Conservation (phyloP, 2,113 vertebrate species). For the Dicaeum eximium region DNA sequence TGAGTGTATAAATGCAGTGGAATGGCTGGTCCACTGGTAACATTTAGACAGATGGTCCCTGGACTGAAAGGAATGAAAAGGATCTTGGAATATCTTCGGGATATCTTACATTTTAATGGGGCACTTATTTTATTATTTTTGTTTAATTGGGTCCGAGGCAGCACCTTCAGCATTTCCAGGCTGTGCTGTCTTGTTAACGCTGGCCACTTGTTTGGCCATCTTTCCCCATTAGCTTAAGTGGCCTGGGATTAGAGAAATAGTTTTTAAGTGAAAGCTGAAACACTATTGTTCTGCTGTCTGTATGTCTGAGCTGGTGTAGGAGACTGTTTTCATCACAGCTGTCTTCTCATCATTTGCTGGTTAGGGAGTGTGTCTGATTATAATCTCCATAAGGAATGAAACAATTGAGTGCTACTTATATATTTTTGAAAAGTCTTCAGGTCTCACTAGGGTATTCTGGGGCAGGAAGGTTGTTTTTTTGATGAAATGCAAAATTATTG, state of each 20-base stretch:
- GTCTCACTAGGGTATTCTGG: not conserved
- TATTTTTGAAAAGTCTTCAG: not conserved
- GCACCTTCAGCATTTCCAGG: not conserved
- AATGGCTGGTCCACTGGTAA: slow-evolving; percentile 66
- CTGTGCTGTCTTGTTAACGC: not conserved
- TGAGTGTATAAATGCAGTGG: slow-evolving; percentile 78
- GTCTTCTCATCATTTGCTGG: slow-evolving; percentile 12
- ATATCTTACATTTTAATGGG: slow-evolving; percentile 21
- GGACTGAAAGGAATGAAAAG: slow-evolving; percentile 69
- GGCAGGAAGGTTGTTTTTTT: not conserved
- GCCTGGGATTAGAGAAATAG: slow-evolving; percentile 4
- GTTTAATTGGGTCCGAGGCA: not conserved
- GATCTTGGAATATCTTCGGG: slow-evolving; percentile 13
- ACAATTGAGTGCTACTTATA: not conserved
- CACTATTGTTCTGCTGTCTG: slow-evolving; percentile 21
- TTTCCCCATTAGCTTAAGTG: not conserved
- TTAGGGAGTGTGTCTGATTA: slow-evolving; percentile 48
- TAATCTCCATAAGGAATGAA: slow-evolving; percentile 34
- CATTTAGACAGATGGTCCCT: slow-evolving; percentile 68
- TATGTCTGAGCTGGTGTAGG: slow-evolving; percentile 8
- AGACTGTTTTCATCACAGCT: slow-evolving; percentile 22
- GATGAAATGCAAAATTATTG: not conserved
- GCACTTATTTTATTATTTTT: not conserved
- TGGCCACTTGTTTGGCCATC: not conserved
- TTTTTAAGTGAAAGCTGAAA: slow-evolving; percentile 46